Evolutionary conservation across 2,113 vertebrate genomes (phyloP).

Genomic region (Oncorhynchus mykiss): DNA sequence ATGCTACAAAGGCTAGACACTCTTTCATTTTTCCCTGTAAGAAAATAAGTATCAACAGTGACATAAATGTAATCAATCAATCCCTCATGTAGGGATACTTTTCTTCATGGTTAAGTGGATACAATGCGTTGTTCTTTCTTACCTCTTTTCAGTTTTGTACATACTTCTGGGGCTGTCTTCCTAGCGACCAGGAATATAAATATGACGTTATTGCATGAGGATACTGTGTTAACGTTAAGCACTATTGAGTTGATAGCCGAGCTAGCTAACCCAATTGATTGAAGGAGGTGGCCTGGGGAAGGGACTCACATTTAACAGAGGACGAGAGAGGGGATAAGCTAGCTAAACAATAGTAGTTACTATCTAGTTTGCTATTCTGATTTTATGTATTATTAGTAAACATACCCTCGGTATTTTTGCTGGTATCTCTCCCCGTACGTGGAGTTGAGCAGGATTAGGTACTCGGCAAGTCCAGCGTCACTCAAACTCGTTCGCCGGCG

Average conservation of each 20-base stretch:
- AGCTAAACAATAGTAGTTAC: too few relatives aligned
- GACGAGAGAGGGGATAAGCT: not conserved
- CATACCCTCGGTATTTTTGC: conserved; percentile 60
- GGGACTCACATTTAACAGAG: not conserved
- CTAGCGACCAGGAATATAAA: conserved; percentile 44
- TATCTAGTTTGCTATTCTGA: too few relatives aligned
- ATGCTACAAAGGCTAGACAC: conserved; percentile 81
- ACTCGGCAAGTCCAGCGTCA: conserved; percentile 88
- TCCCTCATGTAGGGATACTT: too few relatives aligned
- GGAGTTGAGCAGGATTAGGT: conserved; percentile 82
- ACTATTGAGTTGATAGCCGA: not conserved
- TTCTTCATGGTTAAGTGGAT: too few relatives aligned
- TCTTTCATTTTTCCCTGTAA: conserved; percentile 66
- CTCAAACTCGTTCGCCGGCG: conserved; percentile 84
- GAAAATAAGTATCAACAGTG: not conserved
- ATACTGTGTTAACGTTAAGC: not conserved
- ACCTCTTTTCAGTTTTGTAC: conserved; percentile 63
- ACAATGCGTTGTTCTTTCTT: not conserved
- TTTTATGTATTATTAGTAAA: not conserved
- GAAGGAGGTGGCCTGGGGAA: not conserved
- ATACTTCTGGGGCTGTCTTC: conserved; percentile 44
- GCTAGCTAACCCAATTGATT: not conserved
- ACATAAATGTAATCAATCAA: too few relatives aligned
- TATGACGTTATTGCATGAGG: not conserved
- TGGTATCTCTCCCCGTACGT: conserved; percentile 70